Conservation (phyloP, 1,140 invertebrate species). For the Drosophila murphyi region DNA sequence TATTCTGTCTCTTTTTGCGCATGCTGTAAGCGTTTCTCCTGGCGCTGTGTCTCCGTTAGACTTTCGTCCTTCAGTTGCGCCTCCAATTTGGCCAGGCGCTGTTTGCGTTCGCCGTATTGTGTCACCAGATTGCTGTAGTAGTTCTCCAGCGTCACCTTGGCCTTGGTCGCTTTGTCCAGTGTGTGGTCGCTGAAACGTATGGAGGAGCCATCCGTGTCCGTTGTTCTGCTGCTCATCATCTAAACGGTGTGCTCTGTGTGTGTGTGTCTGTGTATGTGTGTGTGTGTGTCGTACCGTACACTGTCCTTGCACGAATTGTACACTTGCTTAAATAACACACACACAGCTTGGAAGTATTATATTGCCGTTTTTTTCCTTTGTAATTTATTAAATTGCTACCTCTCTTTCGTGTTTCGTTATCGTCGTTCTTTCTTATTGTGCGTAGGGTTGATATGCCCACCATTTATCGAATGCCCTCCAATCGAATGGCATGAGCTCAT, state of each 20-base stretch:
- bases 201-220: slow-evolving; percentile 84
- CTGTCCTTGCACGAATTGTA: slow-evolving; percentile 53
- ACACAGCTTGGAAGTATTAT: slow-evolving; percentile 57
- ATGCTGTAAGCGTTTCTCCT: slow-evolving; percentile 96
- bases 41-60: slow-evolving; percentile 92
- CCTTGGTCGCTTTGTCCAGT: slow-evolving; percentile 99
- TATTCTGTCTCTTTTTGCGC: slow-evolving; percentile 99
- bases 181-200: slow-evolving; percentile 98
- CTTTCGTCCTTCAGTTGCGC: slow-evolving; percentile 97
- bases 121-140: slow-evolving; percentile 99
- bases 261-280: slow-evolving; percentile 39
- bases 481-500: slow-evolving; percentile 46
- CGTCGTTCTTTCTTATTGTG: slow-evolving; percentile 60
- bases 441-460: slow-evolving; percentile 38
- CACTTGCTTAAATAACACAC: slow-evolving; percentile 69
- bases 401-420: slow-evolving; percentile 69
- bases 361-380: slow-evolving; percentile 62
- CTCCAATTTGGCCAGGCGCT: slow-evolving; percentile 95
- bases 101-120: slow-evolving; percentile 98
- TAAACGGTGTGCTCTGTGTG: slow-evolving; percentile 62
- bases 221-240: slow-evolving; percentile 83
- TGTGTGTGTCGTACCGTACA: slow-evolving; percentile 44
- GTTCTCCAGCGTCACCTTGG: slow-evolving; percentile 99
- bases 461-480: slow-evolving; percentile 28
- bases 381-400: slow-evolving; percentile 77